Percentiles rank a stretch among this genome's conserved stretches.
phyloP scores from a whole-genome alignment of 2,888 invertebrate genomes.

The Xylota sylvarum region DNA sequence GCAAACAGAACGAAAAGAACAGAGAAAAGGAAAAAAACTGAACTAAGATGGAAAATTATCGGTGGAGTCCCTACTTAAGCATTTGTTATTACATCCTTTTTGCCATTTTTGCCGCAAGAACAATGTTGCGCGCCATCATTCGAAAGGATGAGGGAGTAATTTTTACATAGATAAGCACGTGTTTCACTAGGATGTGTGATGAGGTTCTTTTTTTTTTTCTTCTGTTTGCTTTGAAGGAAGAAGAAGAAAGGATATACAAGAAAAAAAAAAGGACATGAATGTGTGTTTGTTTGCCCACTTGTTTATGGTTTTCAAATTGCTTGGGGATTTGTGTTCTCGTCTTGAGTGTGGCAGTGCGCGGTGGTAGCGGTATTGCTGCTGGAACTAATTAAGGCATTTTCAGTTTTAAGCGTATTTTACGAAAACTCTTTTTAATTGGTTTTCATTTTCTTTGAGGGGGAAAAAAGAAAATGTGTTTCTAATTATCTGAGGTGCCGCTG shows the following conservation, averaged over 20 bases:
- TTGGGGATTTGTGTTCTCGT: slow-evolving; percentile 29
- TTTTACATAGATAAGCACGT: slow-evolving; percentile 69
- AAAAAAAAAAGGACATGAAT: slow-evolving; percentile 30
- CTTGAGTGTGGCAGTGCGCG: slow-evolving; percentile 1
- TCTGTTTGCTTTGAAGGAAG: slow-evolving; percentile 30
- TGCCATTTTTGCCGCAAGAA: slow-evolving; percentile 70
- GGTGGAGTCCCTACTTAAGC: slow-evolving; percentile 67
- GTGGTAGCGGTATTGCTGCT: slow-evolving; percentile 19
- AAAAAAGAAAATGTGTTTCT: slow-evolving; percentile 37
- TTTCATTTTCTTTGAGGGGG: slow-evolving; percentile 37
- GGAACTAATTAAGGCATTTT: slow-evolving; percentile 71
- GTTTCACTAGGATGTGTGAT: slow-evolving; percentile 68
- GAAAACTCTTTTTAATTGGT: slow-evolving; percentile 71
- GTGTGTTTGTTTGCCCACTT: slow-evolving; percentile 57
- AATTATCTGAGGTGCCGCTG: slow-evolving; percentile 53
- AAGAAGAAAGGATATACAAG: neutral
- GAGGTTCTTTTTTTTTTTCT: slow-evolving; percentile 31
- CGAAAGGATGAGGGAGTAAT: slow-evolving; percentile 52
- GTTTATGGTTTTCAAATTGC: slow-evolving; percentile 65
- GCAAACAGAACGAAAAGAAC: slow-evolving; percentile 24
- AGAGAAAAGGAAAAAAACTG: slow-evolving; percentile 14
- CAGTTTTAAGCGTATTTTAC: slow-evolving; percentile 54
- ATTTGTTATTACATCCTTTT: slow-evolving; percentile 75
- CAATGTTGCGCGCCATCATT: slow-evolving; percentile 62
- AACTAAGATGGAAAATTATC: slow-evolving; percentile 60